Conservation (phyloP, 2,797 vertebrate species). For the Anomalospiza imberbis region DNA sequence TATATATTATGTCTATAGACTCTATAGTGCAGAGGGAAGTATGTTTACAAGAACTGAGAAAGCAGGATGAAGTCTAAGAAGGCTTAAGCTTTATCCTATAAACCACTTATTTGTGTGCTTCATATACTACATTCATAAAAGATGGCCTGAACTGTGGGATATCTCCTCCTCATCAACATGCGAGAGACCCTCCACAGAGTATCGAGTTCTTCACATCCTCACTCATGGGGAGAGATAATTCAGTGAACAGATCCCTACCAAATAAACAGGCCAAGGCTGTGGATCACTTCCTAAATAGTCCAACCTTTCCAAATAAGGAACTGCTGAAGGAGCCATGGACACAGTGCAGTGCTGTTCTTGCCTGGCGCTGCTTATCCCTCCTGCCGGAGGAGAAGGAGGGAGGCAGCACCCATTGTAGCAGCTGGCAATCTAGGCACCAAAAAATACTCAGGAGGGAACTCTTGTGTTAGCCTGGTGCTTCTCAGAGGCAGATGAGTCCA, state of each 20-base stretch:
- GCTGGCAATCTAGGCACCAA: no score
- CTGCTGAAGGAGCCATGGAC: not conserved
- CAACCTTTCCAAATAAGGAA: not conserved
- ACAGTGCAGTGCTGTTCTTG: accelerated
- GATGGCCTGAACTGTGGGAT: not conserved
- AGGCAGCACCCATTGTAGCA: not conserved
- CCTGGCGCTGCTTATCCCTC: not conserved
- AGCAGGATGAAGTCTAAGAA: not conserved
- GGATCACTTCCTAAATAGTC: not conserved
- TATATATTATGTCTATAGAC: not conserved
- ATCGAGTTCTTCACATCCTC: not conserved
- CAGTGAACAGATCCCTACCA: accelerated
- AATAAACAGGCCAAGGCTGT: not conserved
- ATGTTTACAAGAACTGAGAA: not conserved
- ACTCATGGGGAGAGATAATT: accelerated
- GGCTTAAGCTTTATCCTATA: not conserved
- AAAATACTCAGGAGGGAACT: not conserved
- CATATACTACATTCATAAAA: not conserved
- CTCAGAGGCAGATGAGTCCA: not conserved
- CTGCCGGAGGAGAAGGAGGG: not conserved
- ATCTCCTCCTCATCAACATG: not conserved
- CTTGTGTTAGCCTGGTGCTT: not conserved
- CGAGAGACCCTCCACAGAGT: not conserved
- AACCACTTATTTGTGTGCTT: slow-evolving; percentile 7
- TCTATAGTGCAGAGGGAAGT: not conserved